phyloP scores from a whole-genome alignment of 2,888 invertebrate genomes.

The Hermaeophaga mercurialis region DNA sequence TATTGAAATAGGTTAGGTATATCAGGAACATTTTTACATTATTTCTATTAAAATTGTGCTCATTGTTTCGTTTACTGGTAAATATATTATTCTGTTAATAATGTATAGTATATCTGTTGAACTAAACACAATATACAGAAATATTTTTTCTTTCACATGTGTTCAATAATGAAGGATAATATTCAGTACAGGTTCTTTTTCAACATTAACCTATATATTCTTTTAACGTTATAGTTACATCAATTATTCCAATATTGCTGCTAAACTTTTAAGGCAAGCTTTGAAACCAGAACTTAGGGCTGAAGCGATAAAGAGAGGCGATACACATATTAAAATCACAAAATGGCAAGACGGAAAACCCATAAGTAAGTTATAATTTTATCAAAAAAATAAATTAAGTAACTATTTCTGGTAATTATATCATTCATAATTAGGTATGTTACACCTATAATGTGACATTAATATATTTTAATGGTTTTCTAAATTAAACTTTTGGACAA shows the following conservation, averaged over 20 bases:
- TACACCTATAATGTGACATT: background rate
- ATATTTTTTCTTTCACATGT: no score
- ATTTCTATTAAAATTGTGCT: no score
- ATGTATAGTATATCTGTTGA: no score
- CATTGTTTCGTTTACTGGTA: no score
- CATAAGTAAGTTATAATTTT: slow-evolving; percentile 68
- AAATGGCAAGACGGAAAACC: slow-evolving; percentile 91
- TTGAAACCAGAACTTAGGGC: slow-evolving; percentile 75
- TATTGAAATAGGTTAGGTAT: background rate
- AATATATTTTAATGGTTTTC: background rate
- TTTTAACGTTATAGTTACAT: slow-evolving; percentile 89
- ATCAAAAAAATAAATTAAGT: no score
- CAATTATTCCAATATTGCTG: slow-evolving; percentile 94
- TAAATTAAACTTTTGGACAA: no score
- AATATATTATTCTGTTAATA: no score
- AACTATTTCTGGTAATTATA: background rate
- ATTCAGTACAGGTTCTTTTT: no score
- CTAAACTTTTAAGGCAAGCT: slow-evolving; percentile 77
- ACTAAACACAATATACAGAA: no score
- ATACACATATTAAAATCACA: slow-evolving; percentile 78
- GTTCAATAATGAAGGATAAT: no score
- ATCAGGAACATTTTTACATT: no score
- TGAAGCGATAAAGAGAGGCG: slow-evolving; percentile 79
- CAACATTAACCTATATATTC: no score
- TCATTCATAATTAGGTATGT: background rate